phyloP scores from a whole-genome alignment of 2,113 vertebrate genomes.

The Podocnemis expansa region DNA sequence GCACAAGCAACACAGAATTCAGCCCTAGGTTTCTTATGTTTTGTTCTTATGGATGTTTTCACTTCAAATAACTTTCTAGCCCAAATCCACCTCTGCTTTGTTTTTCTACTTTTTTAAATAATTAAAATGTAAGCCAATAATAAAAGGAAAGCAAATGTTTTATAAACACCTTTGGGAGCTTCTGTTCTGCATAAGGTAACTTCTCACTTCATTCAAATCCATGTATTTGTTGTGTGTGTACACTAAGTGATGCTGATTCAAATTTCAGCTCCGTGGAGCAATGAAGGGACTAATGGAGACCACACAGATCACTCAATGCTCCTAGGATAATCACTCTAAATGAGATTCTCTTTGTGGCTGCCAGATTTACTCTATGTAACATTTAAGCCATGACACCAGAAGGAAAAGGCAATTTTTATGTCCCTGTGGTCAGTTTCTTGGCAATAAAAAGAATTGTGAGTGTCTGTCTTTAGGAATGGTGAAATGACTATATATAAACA shows the following conservation, averaged over 20 bases:
- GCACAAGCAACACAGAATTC: neutral
- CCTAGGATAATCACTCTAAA: constrained; percentile 65
- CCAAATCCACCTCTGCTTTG: constrained; percentile 42
- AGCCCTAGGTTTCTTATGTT: constrained; percentile 8
- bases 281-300: constrained; percentile 17
- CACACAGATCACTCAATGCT: constrained; percentile 25
- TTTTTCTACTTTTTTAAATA: constrained; percentile 49
- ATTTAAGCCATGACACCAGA: constrained; percentile 46
- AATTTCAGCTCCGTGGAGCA: constrained; percentile 20
- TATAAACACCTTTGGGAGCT: neutral
- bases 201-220: neutral
- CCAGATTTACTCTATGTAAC: constrained; percentile 23
- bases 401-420: constrained; percentile 31
- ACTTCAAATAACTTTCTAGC: constrained; percentile 24
- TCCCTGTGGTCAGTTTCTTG: constrained; percentile 8
- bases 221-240: neutral
- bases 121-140: constrained; percentile 57
- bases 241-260: constrained; percentile 34
- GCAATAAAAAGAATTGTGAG: neutral
- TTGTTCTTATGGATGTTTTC: constrained; percentile 39
- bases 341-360: constrained; percentile 52
- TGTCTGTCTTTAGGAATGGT: neutral
- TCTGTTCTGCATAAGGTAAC: constrained; percentile 49
- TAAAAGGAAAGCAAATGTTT: constrained; percentile 61
- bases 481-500: neutral